phyloP scores from a whole-genome alignment of 1,140 invertebrate species.

The silkworm (Bombyx mori) region ASM3026992v2 NC_085112.1:6417001-6417500 shows the following conservation, averaged over 20 bases:
- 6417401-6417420: slow-evolving; percentile 46
- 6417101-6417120: no score
- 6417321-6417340: slow-evolving; percentile 30
- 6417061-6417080: no score
- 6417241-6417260: slow-evolving; percentile 17
- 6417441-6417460: slow-evolving; percentile 51
- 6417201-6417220: slow-evolving; percentile 26
- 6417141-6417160: slow-evolving; percentile 23
- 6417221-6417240: slow-evolving; percentile 40
- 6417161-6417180: slow-evolving; percentile 8
- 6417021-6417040: neutral
- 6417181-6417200: slow-evolving; percentile 27
- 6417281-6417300: slow-evolving; percentile 31
- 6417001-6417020: neutral
- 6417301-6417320: slow-evolving; percentile 33
- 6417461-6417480: slow-evolving; percentile 51
- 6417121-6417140: slow-evolving; percentile 11
- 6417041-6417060: no score
- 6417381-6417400: slow-evolving; percentile 26
- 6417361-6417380: slow-evolving; percentile 52
- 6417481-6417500: slow-evolving; percentile 68
- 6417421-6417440: slow-evolving; percentile 24
- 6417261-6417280: slow-evolving; percentile 25
- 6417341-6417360: slow-evolving; percentile 36
- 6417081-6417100: neutral